Evolutionary conservation across 1,140 invertebrate species (phyloP).

Genomic region (Cherax quadricarinatus): DNA sequence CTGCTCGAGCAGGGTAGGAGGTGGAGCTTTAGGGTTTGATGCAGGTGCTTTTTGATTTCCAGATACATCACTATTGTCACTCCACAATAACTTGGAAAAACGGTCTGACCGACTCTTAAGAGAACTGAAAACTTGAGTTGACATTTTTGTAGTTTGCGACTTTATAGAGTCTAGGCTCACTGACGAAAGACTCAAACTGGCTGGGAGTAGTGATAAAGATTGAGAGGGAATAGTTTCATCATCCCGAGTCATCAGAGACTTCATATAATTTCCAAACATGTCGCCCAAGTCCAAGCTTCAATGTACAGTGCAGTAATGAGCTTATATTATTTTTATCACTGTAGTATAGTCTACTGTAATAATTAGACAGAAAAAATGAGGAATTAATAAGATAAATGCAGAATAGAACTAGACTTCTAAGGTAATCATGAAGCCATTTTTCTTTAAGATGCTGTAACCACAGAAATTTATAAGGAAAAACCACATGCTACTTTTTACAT

Average conservation of each 20-base stretch:
- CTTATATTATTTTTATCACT: no score
- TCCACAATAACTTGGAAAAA: conserved; percentile 72
- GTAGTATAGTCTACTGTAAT: no score
- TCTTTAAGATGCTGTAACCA: no score
- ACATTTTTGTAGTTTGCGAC: conserved; percentile 67
- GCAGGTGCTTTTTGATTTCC: not conserved
- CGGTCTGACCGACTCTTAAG: conserved; percentile 48
- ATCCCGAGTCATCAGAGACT: conserved; percentile 6
- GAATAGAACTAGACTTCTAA: no score
- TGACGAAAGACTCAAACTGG: conserved; percentile 31
- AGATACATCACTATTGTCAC: conserved; percentile 47
- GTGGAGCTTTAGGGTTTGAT: conserved; percentile 29
- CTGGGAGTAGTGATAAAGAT: not conserved
- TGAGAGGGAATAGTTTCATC: not conserved
- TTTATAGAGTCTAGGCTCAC: conserved; percentile 59
- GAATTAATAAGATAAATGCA: no score
- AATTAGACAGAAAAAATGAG: no score
- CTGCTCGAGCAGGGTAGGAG: conserved; percentile 71
- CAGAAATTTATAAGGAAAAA: no score
- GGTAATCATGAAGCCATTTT: no score
- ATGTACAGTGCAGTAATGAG: no score
- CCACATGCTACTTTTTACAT: no score
- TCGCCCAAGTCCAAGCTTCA: not conserved
- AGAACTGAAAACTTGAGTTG: conserved; percentile 64
- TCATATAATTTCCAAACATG: conserved; percentile 34